These are phyloP conservation scores for Hephaestus fuliginosus DNA, from an alignment of 2,797 vertebrate species.

Conservation along the genomic window DNA sequence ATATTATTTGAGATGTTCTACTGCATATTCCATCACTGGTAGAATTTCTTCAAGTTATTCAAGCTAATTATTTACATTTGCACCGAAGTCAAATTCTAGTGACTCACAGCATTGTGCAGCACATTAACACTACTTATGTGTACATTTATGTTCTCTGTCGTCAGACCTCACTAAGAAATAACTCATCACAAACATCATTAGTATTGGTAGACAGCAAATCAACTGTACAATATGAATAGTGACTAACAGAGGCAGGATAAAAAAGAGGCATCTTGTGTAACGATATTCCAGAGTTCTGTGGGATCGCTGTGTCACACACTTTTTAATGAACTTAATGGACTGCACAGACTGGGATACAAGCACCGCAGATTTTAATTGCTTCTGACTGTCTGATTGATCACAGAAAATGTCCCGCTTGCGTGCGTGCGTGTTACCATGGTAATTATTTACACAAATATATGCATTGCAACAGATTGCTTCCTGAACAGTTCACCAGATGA, in stretches of 20 bases:
- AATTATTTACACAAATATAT: neutral
- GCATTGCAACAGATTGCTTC: neutral
- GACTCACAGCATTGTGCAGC: too few species aligned
- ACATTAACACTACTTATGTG: too few species aligned
- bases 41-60: too few species aligned
- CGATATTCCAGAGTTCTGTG: too few species aligned
- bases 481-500: neutral
- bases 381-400: neutral
- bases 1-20: neutral
- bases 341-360: neutral
- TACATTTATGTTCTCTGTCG: too few species aligned
- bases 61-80: too few species aligned
- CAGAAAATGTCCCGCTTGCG: neutral
- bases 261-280: too few species aligned
- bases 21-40: neutral
- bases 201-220: neutral
- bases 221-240: too few species aligned
- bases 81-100: too few species aligned
- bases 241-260: too few species aligned
- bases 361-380: neutral
- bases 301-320: neutral
- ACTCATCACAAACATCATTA: too few species aligned
- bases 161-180: too few species aligned
- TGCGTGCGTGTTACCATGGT: neutral
- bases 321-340: neutral